phyloP scores from a whole-genome alignment of 2,797 vertebrate genomes.

The Vireo griseus region DNA sequence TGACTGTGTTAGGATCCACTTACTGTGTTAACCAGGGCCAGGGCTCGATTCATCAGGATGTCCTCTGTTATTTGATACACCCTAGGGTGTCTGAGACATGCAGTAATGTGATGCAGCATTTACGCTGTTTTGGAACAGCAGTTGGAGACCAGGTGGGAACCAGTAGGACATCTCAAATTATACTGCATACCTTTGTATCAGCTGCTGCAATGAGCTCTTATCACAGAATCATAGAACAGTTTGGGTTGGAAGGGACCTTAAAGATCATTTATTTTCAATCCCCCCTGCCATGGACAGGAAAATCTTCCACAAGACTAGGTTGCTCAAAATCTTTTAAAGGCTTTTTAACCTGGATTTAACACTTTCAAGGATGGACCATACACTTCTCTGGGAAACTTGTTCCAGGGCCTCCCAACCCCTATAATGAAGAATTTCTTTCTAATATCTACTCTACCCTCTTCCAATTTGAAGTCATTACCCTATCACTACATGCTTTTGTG shows the following conservation, averaged over 20 bases:
- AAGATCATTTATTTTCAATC: background rate
- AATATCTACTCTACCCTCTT: background rate
- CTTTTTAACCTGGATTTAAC: background rate
- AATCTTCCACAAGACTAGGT: background rate
- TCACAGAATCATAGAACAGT: background rate
- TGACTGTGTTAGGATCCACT: background rate
- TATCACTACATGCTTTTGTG: no score
- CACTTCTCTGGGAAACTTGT: background rate
- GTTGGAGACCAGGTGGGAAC: background rate
- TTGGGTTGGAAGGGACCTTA: background rate
- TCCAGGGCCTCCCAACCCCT: background rate
- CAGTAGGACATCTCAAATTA: background rate
- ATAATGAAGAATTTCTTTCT: background rate
- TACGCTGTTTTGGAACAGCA: background rate
- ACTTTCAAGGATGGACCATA: background rate
- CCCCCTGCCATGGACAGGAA: background rate
- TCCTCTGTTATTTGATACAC: background rate
- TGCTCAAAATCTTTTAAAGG: background rate
- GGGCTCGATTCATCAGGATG: background rate
- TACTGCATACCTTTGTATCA: background rate
- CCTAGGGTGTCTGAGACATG: background rate
- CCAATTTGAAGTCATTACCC: background rate
- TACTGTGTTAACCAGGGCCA: background rate
- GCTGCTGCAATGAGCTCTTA: background rate
- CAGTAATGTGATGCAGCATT: background rate